Percentiles rank a stretch among this genome's conserved stretches.
phyloP scores from a whole-genome alignment of 2,888 invertebrate species.

The Cepaea hortensis region DNA sequence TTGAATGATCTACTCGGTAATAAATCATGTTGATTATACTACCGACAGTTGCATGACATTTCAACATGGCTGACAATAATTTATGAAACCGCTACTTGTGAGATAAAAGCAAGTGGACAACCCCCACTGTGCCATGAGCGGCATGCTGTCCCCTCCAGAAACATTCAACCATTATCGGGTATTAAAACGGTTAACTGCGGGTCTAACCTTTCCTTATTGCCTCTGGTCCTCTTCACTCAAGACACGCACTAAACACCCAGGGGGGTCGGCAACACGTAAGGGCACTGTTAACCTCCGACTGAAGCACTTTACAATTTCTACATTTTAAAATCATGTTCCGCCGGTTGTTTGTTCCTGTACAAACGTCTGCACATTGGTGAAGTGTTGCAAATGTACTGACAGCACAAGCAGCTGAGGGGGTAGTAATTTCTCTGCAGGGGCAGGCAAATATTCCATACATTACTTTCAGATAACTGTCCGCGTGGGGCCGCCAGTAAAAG shows the following conservation, averaged over 20 bases:
- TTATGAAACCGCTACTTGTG: not conserved
- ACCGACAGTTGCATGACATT: not conserved
- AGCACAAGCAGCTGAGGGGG: no score
- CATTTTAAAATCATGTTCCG: not conserved
- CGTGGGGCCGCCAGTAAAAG: not conserved
- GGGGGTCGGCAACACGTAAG: constrained; percentile 19
- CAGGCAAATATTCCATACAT: no score
- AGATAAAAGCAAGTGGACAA: constrained; percentile 13
- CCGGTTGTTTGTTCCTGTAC: not conserved
- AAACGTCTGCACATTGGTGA: no score
- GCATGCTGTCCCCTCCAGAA: not conserved
- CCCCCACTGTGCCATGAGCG: not conserved
- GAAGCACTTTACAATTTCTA: constrained; percentile 3
- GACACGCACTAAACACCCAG: constrained; percentile 23
- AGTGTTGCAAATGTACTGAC: no score
- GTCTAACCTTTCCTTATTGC: not conserved
- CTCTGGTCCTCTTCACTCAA: not conserved
- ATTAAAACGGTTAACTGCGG: not conserved
- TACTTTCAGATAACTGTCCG: not conserved
- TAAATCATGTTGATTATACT: no score
- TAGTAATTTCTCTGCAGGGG: no score
- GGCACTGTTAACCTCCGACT: not conserved
- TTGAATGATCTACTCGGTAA: no score
- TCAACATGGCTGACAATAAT: constrained; percentile 8
- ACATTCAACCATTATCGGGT: constrained; percentile 6